Base-by-base conservation (phyloP, 2,797 vertebrate species). In the Apodemus agrarius region DNA sequence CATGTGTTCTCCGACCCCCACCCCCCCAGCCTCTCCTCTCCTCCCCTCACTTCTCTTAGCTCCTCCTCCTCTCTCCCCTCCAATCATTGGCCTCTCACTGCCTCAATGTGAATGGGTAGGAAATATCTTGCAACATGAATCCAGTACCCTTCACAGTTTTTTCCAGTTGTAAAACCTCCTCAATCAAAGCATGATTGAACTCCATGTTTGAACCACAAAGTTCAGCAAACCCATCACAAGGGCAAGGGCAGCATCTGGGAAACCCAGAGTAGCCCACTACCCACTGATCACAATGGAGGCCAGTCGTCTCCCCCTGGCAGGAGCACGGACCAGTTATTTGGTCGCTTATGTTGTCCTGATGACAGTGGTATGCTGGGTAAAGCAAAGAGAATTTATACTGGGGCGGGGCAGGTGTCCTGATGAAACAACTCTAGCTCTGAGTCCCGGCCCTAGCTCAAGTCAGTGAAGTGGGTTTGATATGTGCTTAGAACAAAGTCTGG, bases 311-410 rank as follows among this genome's bases (percentile, higher is more conserved):
- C 59, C 90, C 75, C 0, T 96, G 99, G 97, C 99, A 99, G 3
- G 97, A 97, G 88, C 99, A 99, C 96, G 99, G 99, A 88, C 99
- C 99, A 0, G 98, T 98, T 94, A 98, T 95, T 97, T 99, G 99
- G 97, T 99, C 99, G 3, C 99, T 99, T 14, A 99, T 89, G 0
- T 98, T 54, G 2, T 98, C 98, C 83, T 98, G 98, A 88, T 99
- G 98, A 91, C 99, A 99, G 34, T 99, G 97, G 34, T 99, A 99
- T 0, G 96, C 99, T 99, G 98, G 37, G 91, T 96, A 89, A 97
- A 80, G 46, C 1, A 95, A 95, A 95, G 74, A 95, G 96, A 95
- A 34, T 17, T 17, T 11, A 1, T 17, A 43, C 3, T 92, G 75
- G n/a, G 31, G 12, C 4, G 16, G 24, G 52, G 6, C 17, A 26